Base-by-base conservation (phyloP, 2,888 invertebrate genomes). In the Epinotia brunnichana region DNA sequence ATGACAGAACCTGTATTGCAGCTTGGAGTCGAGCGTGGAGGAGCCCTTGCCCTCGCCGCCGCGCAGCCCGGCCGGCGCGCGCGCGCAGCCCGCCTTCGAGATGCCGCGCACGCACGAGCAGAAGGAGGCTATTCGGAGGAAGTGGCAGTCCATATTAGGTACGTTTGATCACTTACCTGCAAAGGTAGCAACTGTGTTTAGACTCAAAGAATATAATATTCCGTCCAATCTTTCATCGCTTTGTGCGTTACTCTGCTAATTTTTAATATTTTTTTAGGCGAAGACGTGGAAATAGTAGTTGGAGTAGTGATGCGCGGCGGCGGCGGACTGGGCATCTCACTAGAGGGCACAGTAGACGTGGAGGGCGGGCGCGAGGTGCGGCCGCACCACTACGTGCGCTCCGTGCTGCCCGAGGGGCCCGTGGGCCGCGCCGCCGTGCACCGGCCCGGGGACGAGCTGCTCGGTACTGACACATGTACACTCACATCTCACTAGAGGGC, bases 271-370 rank as follows among this genome's bases (percentile, higher is more conserved):
- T 24, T 95, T 94, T 0, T 78, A 93, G 93, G 93, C 9, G 89
- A 90, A 15, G 93, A 92, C 4, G 93, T 93, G 56, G 93, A 93
- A 77, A 93, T 94, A 54, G 92, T 94, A 10, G 93, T 94, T n/a
- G 94, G 93, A 19, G 91, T 93, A 62, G 94, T 94, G 68, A 87
- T 91, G 7, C 90, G 93, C 89, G 97, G 98, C 82, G 97, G 98
- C 57, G 98, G 98, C 60, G 99, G 99, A 2, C 94, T 99, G 69
- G 99, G 99, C 48, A 99, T 99, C 81, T 99, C 98, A 64, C 94
- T 99, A 76, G 99, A 99, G 89, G 99, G 99, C 67, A 99, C 99
- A 0, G 99, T 99, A 54, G 99, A 99, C 88, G 99, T 99, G 69
- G 98, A 98, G 90, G 99, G 99, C 0, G 99, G 99, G 0, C 95